A percentile compares a stretch with the other conserved stretches of the same genome.
These are phyloP conservation scores for Oligia fasciuncula DNA, from an alignment of 2,888 invertebrate species.

Conservation along the genomic window DNA sequence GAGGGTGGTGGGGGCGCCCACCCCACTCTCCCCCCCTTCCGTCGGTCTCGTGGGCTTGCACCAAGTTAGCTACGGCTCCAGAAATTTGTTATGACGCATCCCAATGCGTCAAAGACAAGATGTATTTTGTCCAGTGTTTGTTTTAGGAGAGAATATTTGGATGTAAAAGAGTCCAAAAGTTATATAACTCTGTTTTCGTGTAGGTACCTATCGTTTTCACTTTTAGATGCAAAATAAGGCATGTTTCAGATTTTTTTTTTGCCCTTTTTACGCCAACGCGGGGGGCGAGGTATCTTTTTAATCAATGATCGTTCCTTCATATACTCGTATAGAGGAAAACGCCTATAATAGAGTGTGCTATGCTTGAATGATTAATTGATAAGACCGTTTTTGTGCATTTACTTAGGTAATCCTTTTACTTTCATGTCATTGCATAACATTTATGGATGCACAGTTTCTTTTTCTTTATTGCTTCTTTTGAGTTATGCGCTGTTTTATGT, in stretches of 20 bases:
- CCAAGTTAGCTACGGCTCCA: slow-evolving; percentile 85
- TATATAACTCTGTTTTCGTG: slow-evolving; percentile 4
- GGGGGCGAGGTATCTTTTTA: not conserved
- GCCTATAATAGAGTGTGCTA: slow-evolving; percentile 2
- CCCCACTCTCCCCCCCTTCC: slow-evolving; percentile 56
- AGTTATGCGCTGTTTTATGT: slow-evolving; percentile 65
- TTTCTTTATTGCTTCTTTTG: slow-evolving; percentile 20
- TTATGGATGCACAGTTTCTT: slow-evolving; percentile 19
- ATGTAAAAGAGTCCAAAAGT: not conserved
- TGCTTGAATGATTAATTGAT: slow-evolving; percentile 24
- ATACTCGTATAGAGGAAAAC: too few relatives aligned
- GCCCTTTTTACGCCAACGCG: not conserved
- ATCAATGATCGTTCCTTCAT: too few relatives aligned
- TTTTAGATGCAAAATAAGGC: not conserved
- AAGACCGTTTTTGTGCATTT: slow-evolving; percentile 18
- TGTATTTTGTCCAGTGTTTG: slow-evolving; percentile 76
- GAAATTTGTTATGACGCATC: slow-evolving; percentile 90
- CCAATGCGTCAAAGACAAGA: slow-evolving; percentile 67
- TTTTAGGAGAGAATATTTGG: slow-evolving; percentile 33
- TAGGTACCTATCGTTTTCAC: slow-evolving; percentile 19
- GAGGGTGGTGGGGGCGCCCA: slow-evolving; percentile 73
- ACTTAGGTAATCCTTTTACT: slow-evolving; percentile 44
- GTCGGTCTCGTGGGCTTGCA: slow-evolving; percentile 81
- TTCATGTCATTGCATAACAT: slow-evolving; percentile 34
- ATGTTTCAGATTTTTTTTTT: not conserved